Percentiles rank a stretch among this genome's conserved stretches.
phyloP scores from a whole-genome alignment of 2,888 invertebrate species.

The Metalampra italica region DNA sequence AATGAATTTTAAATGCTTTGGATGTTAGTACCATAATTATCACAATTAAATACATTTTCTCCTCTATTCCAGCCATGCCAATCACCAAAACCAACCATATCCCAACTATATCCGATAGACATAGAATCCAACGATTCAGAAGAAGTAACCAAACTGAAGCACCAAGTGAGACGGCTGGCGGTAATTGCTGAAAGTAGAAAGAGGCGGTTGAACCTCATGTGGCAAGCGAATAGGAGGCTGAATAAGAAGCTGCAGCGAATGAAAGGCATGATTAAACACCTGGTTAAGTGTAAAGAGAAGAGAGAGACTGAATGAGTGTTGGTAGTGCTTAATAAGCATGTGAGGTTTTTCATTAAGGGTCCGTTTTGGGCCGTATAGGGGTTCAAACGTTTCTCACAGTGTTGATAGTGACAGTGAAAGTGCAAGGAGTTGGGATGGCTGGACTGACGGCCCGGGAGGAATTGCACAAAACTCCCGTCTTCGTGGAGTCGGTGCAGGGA shows the following conservation, averaged over 20 bases:
- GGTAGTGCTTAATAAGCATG: not conserved
- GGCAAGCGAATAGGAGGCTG: constrained; percentile 44
- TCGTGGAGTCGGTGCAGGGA: too few relatives aligned
- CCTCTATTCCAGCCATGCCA: constrained; percentile 46
- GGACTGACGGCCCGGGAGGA: too few relatives aligned
- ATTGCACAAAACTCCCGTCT: too few relatives aligned
- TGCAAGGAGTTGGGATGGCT: too few relatives aligned
- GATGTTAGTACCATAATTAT: not conserved
- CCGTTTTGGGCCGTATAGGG: too few relatives aligned
- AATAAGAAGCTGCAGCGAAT: constrained; percentile 44
- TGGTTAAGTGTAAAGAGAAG: constrained; percentile 38
- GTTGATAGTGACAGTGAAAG: too few relatives aligned
- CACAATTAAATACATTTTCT: not conserved
- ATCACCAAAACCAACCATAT: constrained; percentile 45
- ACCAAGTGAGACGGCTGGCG: constrained; percentile 50
- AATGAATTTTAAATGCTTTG: not conserved
- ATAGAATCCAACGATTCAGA: constrained; percentile 43
- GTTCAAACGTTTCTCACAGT: too few relatives aligned
- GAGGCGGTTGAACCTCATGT: constrained; percentile 44
- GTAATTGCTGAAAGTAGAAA: constrained; percentile 50
- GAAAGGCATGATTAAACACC: constrained; percentile 47
- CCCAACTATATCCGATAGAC: constrained; percentile 32
- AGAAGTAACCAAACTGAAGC: constrained; percentile 50
- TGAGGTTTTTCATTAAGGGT: not conserved
- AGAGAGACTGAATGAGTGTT: constrained; percentile 8